These are phyloP conservation scores for Daubentonia madagascariensis DNA, from an alignment of 2,113 vertebrate genomes.

Conservation along the genomic window DNA sequence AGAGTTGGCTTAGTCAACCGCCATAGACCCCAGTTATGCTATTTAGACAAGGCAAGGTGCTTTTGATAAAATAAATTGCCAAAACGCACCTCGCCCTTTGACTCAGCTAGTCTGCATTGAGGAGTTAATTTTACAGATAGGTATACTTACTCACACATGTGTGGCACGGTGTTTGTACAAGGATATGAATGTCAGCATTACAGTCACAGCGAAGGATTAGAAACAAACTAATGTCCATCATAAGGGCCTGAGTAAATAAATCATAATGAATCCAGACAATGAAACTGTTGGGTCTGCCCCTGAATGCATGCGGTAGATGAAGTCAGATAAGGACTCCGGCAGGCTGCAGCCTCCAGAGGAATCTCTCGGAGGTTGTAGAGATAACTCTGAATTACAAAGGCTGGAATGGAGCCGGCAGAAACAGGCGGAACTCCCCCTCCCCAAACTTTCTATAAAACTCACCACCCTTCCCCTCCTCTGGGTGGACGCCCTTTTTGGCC, in stretches of 20 bases:
- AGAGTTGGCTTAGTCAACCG: neutral
- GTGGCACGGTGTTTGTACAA: neutral
- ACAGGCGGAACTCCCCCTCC: no score
- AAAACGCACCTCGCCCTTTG: neutral
- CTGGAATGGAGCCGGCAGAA: no score
- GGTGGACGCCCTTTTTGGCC: no score
- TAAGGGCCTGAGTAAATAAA: slow-evolving; percentile 2
- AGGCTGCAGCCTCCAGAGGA: no score
- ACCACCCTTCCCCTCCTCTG: no score
- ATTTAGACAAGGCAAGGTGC: neutral
- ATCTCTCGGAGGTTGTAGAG: no score
- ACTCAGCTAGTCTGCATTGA: neutral
- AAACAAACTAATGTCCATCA: neutral
- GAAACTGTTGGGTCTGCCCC: no score
- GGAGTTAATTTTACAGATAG: neutral
- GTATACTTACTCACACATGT: neutral
- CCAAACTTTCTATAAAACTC: no score
- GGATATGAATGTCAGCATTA: neutral
- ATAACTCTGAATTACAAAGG: no score
- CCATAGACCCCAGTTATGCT: neutral
- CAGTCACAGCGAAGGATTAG: neutral
- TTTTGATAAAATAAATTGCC: neutral
- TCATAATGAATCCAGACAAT: neutral
- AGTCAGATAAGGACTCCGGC: no score
- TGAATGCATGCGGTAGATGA: no score